Base-by-base conservation (phyloP, 2,888 invertebrate species). In the Acleris laterana region DNA sequence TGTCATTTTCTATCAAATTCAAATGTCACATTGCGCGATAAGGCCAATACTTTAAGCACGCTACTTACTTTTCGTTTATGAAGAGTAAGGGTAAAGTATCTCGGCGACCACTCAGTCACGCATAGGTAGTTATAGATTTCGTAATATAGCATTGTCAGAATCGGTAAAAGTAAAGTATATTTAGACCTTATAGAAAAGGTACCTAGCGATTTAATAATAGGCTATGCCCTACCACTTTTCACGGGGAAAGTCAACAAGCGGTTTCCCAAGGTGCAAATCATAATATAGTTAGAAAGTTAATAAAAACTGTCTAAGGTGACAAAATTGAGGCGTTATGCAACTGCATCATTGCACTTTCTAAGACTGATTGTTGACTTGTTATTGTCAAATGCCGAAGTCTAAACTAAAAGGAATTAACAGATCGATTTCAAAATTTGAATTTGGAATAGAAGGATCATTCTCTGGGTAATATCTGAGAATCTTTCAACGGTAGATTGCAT, bases 221-320 rank as follows among this genome's bases (percentile, higher is more conserved):
- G 5, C 1, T 16, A 49, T 50, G 42, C 65, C 65, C 60, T 56
- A 19, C 20, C 51, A 51, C 66, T 56, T 51, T 66, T 49, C 49
- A 28, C n/a, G 22, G 61, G 66, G 66, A 66, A 66, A 66, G 66
- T 53, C 48, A 46, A 44, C 55, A 50, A 38, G 53, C 53, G 17
- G 49, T 25, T 64, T 61, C 50, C 55, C 46, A 42, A 32, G 46
- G 51, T 58, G 46, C 51, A 46, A 56, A 62, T 62, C 57, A 56
- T 57, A 57, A 62, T 51, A 52, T 62, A 59, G 49, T 50, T 63
- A 64, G 66, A 66, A 66, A 66, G 66, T 62, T 25, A 25, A 52
- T 66, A 66, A 57, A 65, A 66, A 62, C 57, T 7, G 46, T 61
- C 61, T 56, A 57, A 38, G 48, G 25, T 32, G 19, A 46, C 55